Percentiles rank a stretch among this genome's conserved stretches.
These are phyloP conservation scores for Ammospiza caudacuta DNA, from an alignment of 2,113 vertebrate genomes.

Conservation along the genomic window DNA sequence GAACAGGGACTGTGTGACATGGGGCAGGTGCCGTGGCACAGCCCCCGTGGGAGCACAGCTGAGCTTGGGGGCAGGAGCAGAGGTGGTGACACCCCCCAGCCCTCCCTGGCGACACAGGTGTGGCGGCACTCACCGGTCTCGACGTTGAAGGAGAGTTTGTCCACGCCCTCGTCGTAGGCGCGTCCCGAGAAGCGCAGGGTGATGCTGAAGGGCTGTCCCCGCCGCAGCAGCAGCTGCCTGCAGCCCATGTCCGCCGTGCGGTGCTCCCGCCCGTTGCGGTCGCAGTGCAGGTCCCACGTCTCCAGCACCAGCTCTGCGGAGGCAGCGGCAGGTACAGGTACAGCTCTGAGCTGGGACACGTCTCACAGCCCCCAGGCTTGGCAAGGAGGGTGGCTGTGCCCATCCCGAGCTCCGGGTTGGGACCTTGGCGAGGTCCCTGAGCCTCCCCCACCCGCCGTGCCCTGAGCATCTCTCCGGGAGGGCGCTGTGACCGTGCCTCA, in stretches of 20 bases:
- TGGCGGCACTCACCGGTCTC: slow-evolving; percentile 79
- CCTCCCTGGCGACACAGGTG: accelerated
- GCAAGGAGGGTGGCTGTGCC: not conserved
- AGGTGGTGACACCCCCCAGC: not conserved
- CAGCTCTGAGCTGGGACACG: accelerated
- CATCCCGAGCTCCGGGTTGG: not conserved
- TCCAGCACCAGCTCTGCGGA: slow-evolving; percentile 82
- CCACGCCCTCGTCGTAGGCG: slow-evolving; percentile 75
- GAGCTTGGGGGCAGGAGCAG: not conserved
- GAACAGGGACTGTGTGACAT: not conserved
- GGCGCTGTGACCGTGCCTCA: not conserved
- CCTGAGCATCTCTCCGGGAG: not conserved
- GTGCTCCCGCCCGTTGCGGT: slow-evolving; percentile 85
- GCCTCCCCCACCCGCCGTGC: not conserved
- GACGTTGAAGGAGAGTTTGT: slow-evolving; percentile 75
- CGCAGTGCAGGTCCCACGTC: slow-evolving; percentile 79
- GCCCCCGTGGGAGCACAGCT: not conserved
- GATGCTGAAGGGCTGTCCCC: slow-evolving; percentile 86
- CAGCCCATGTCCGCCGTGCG: slow-evolving; percentile 78
- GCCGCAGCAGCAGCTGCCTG: slow-evolving; percentile 82
- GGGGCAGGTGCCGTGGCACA: not conserved
- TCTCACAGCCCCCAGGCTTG: accelerated
- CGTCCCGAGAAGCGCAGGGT: slow-evolving; percentile 82
- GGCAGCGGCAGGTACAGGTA: accelerated
- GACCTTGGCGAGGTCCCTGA: not conserved